phyloP scores from a whole-genome alignment of 35 echinoderm and acorn worm species.

The Ophiothrix spiculata region DNA sequence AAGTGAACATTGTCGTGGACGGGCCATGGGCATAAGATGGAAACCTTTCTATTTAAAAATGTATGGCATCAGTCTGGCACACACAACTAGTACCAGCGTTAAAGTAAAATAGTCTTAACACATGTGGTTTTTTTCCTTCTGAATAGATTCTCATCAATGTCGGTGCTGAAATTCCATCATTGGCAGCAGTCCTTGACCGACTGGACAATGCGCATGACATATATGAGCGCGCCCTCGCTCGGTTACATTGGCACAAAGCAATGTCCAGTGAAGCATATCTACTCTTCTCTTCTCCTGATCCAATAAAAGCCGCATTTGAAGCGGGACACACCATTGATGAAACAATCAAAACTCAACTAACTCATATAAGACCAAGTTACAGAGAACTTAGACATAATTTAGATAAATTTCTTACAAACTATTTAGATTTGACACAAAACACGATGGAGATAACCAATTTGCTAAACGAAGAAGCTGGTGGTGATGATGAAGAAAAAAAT shows the following conservation, averaged over 20 bases:
- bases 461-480: neutral
- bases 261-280: neutral
- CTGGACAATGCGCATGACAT: neutral
- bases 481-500: neutral
- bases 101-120: too few species aligned
- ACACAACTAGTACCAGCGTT: too few species aligned
- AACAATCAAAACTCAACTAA: neutral
- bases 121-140: too few species aligned
- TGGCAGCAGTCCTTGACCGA: neutral
- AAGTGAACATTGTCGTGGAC: too few species aligned
- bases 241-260: neutral
- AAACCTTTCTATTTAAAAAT: too few species aligned
- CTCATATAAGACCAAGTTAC: neutral
- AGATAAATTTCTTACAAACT: neutral
- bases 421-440: neutral
- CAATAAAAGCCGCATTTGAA: neutral
- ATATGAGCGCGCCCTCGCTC: neutral
- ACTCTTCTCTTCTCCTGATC: neutral
- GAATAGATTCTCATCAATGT: neutral
- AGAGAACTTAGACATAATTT: neutral
- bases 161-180: neutral
- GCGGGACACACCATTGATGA: neutral
- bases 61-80: too few species aligned
- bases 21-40: too few species aligned
- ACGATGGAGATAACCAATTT: neutral